Base-by-base conservation (phyloP, 64 coral and sea anemone genomes). In the Hydrozoanthus tunicans region DNA sequence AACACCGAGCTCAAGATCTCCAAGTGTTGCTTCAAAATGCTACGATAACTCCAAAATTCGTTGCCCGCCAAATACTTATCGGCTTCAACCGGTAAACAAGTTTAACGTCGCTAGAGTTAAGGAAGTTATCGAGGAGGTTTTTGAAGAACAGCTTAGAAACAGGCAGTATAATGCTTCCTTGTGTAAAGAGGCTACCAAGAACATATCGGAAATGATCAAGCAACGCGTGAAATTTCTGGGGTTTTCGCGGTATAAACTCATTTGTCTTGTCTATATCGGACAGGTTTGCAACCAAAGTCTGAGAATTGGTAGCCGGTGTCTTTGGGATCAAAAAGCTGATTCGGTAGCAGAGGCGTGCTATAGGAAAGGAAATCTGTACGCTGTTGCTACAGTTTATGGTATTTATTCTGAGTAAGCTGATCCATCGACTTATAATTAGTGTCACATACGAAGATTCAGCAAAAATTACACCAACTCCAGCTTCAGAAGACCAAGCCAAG, bases 231-330 rank as follows among this genome's bases (percentile, higher is more conserved):
- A 97, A 17, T 84, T 91, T 78, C 25, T 94, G 20, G 95, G 95
- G 4, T 97, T 90, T 82, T 86, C 78, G 20, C 89, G 95, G 9
- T 97, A 97, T 76, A 97, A 97, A 63, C 74, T 91, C 55, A 78
- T 97, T 55, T 97, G 92, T 90, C 53, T 97, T 71, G 95, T 97
- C 0, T 91, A 92, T 61, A 97, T 97, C 51, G 95, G 95, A 60
- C 83, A 97, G 70, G 79, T 90, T 63, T 69, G 80, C 13, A 97
- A 97, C 65, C 95, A 97, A 82, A 90, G 95, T 8, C 78, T 94
- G 90, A 73, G 95, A 64, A 97, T 97, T 27, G 90, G 58, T 62
- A 94, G 92, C 79, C 81, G 95, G 4, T 97, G 95, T 32, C 76
- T 97, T 15, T 97, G 95, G 83, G 86, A 97, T 74, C 88, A 90